phyloP scores from a whole-genome alignment of 2,113 vertebrate species.

The Baryphthengus martii region DNA sequence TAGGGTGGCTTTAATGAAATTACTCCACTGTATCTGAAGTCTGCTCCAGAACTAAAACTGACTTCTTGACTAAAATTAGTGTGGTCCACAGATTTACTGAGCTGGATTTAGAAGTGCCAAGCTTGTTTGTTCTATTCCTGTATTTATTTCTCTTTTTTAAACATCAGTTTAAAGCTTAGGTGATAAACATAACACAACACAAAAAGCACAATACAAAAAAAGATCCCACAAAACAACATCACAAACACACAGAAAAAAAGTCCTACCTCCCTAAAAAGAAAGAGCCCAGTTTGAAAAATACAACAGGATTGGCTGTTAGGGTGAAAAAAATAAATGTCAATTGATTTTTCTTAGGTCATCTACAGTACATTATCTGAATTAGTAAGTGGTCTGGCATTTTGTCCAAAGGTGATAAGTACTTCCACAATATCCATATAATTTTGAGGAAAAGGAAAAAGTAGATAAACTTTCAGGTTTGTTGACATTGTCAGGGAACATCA shows the following conservation, averaged over 20 bases:
- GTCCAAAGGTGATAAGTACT: not conserved
- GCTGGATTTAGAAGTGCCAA: not conserved
- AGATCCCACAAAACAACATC: not conserved
- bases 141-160: not conserved
- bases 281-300: not conserved
- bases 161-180: not conserved
- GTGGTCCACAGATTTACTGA: not conserved
- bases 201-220: not conserved
- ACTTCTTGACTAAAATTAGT: not conserved
- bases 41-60: not conserved
- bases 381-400: not conserved
- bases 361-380: not conserved
- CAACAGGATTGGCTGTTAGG: rapidly evolving
- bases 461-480: not conserved
- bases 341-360: not conserved
- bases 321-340: rapidly evolving
- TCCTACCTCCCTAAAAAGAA: no score
- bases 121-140: not conserved
- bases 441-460: not conserved
- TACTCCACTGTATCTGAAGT: not conserved
- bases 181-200: not conserved
- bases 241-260: not conserved
- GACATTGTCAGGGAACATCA: not conserved
- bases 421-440: not conserved
- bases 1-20: not conserved